Evolutionary conservation across 2,797 vertebrate genomes (phyloP), one percentile per base, ranked within the genome.

Genomic region (Helicolenus hilgendorfi): DNA sequence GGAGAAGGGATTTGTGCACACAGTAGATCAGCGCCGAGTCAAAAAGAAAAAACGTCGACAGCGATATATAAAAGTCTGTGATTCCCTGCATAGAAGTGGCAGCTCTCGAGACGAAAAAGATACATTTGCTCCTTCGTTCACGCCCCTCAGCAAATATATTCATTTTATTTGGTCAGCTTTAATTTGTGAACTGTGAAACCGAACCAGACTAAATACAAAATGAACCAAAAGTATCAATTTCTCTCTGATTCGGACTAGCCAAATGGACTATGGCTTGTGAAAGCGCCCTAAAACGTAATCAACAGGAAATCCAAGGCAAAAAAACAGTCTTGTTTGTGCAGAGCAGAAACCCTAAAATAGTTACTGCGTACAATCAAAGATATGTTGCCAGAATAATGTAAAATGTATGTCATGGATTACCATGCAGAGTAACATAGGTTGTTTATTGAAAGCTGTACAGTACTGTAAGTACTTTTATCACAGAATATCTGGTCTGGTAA

Each of bases 161-260:
- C 8, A 6, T 49, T 49, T 49, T 49, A 49, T 49, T 49, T 49
- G 45, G 7, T 49, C 15, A 3, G 3, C 18, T 49, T 49, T 9
- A 49, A 49, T 49, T 49, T 49, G 45, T 49, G 15, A 0, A 49
- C 45, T 49, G 0, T 49, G 45, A 49, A 20, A 45, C 41, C 41
- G 0, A 41, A 41, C 38, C 38, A 29, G 27, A 45, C 41, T 45
- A 45, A 45, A 45, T 45, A 45, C 14, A 18, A 45, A 49, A 49
- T 1, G 0, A 49, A 49, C 0, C 0, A 4, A 49, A 20, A 0
- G 45, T 49, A 49, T 49, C 0, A 4, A 45, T 45, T 18, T 45
- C 18, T 49, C 45, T 49, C 18, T 49, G 18, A 49, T 49, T 49
- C 0, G 0, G 41, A 0, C 15, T 7, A 0, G 0, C 15, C 41